Evolutionary conservation across 2,888 invertebrate species (phyloP), one percentile per base, ranked within the genome.

Genomic region (Leucophora obtusa): DNA sequence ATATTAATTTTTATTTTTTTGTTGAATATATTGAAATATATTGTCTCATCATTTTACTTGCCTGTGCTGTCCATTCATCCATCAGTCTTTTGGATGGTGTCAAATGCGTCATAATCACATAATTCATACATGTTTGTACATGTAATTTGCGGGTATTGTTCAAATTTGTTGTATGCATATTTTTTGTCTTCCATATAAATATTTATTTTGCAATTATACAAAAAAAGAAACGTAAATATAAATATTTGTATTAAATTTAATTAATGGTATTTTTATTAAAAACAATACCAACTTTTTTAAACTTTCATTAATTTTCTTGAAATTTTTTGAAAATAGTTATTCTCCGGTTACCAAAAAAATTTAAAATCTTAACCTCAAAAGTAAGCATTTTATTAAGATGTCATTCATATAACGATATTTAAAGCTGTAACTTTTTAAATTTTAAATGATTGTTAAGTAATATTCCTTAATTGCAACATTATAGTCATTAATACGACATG

Each of bases 101-200:
- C 65, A 65, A 58, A 59, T 65, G 65, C 65, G 58, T 73, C 58
- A 65, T 58, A 59, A 65, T 58, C 56, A 73, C 73, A 65, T 73
- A 58, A 73, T 51, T 15, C 17, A 14, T 51, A 51, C 15, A 73
- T 73, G 51, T 51, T 73, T 58, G 9, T 59, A 28, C 15, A 18
- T 72, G 28, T 72, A 56, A 72, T 72, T 53, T 72, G 62, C 63
- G 21, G 38, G 47, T 72, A n/a, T 65, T 56, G 35, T 65, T 72
- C 50, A 58, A 63, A 63, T 18, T 71, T 65, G 56, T 33, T 14
- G 14, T 56, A 5, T 14, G 18, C 24, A 18, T 18, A 17, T 50
- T 18, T 38, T 66, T 43, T 59, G 68, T 21, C 69, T n/a, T 17
- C 14, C 9, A 60, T 53, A 53, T 51, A 70, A 70, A 51, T 59